Evolutionary conservation across 1,140 invertebrate genomes (phyloP).

Genomic region (Subanguina moxae): DNA sequence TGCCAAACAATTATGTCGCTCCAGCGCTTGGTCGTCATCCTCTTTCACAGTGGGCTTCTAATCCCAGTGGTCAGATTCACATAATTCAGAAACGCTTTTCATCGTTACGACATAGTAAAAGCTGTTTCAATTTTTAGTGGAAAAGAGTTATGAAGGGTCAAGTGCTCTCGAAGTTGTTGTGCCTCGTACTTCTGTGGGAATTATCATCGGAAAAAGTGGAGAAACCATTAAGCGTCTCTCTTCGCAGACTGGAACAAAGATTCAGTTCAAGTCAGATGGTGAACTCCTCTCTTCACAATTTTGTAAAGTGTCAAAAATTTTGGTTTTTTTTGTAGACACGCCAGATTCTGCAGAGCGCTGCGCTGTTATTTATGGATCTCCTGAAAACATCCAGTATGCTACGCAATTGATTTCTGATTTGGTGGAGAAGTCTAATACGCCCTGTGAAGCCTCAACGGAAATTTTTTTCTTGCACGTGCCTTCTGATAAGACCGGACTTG

Average conservation of each 20-base stretch:
- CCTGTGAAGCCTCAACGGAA: no score
- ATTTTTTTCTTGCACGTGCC: constrained; percentile 69
- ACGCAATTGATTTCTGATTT: constrained; percentile 80
- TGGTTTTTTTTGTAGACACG: constrained; percentile 64
- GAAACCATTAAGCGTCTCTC: constrained; percentile 89
- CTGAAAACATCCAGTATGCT: constrained; percentile 79
- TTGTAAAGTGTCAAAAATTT: no score
- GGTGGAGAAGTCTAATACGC: constrained; percentile 50
- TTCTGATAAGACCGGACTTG: constrained; percentile 85
- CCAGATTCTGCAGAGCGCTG: constrained; percentile 78
- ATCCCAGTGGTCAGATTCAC: no score
- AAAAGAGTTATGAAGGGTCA: constrained; percentile 12
- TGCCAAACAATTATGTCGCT: no score
- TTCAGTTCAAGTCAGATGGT: constrained; percentile 68
- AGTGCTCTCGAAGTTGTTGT: constrained; percentile 65
- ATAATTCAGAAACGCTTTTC: no score
- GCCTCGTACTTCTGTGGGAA: constrained; percentile 79
- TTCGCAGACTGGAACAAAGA: constrained; percentile 75
- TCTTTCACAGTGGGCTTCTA: no score
- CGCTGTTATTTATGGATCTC: constrained; percentile 77
- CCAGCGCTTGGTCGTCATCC: no score
- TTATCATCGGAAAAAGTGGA: constrained; percentile 84
- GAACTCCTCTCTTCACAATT: no score
- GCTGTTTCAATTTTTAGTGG: no score
- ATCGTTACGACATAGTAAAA: no score